Percentiles rank a stretch among this genome's conserved stretches.
Conservation (phyloP, 2,113 vertebrate genomes). For the Falcunculus frontatus region DNA sequence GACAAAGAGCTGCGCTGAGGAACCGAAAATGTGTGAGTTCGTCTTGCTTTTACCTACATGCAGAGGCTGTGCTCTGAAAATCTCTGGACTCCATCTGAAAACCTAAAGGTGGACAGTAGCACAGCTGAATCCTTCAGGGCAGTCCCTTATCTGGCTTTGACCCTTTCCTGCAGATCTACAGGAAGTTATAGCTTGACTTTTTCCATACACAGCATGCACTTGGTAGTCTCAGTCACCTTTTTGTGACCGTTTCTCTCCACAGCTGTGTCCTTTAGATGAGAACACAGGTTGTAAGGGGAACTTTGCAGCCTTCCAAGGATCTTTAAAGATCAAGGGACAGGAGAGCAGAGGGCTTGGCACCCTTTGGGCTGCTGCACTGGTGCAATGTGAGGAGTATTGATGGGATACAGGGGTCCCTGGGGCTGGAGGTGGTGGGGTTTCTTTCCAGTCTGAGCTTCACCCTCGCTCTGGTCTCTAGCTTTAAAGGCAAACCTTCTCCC, state of each 20-base stretch:
- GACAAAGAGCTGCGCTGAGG: not conserved
- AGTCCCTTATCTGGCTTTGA: not conserved
- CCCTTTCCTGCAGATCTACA: not conserved
- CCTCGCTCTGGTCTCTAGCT: not conserved
- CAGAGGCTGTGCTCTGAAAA: not conserved
- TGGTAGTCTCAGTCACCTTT: not conserved
- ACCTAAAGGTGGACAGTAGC: not conserved
- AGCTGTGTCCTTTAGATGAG: not conserved
- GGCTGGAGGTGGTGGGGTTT: not conserved
- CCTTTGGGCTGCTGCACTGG: not conserved
- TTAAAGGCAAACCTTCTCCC: not conserved
- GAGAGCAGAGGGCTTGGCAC: not conserved
- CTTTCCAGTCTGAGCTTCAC: not conserved
- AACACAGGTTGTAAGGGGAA: not conserved
- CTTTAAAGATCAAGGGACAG: not conserved
- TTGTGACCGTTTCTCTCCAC: not conserved
- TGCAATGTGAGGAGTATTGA: accelerated
- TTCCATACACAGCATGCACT: not conserved
- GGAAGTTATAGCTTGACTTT: not conserved
- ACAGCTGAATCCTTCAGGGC: not conserved
- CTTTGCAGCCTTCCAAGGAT: not conserved
- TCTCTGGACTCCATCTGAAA: not conserved
- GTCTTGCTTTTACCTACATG: not conserved
- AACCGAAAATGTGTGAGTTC: not conserved
- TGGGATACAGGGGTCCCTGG: not conserved